Evolutionary conservation across 2,888 invertebrate genomes (phyloP), one percentile per base, ranked within the genome.

Genomic region (Biston betularia): DNA sequence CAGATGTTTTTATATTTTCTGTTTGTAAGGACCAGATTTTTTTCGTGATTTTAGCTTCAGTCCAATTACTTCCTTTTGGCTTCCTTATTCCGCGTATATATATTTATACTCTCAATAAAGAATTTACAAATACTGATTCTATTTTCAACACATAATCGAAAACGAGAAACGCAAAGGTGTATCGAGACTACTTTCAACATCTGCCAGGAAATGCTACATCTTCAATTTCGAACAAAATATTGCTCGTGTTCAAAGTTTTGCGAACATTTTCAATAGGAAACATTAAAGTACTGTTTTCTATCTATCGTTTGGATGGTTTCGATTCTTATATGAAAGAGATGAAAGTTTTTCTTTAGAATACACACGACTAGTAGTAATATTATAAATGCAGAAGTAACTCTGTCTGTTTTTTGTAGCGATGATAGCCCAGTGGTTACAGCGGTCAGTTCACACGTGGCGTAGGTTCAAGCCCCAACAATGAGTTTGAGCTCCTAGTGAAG

Each of bases 201-300:
- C 54, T 59, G 59, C 55, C 44, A 14, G 65, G 44, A 65, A 59
- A 60, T 65, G 35, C 34, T 54, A 35, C 54, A 50, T 49, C 42
- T 64, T 49, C 64, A 64, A 64, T 59, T 59, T 64, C 12, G 50
- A 63, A 49, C 15, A 6, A 52, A 58, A 24, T 42, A 42, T 65
- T 54, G 44, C 55, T 15, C 54, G 42, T 65, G 55, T 50, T 49
- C 15, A 11, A 65, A 65, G 49, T 55, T 52, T 58, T 42, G 12
- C 24, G 33, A 35, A 56, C 50, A 24, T 33, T 63, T 63, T 46
- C n/a, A 34, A 50, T 33, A 15, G 15, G 9, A 55, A 33, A 44
- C 9, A 56, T 46, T 24, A 34, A 35, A 56, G 14, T 34, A 35
- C 34, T 14, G 45, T 56, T n/a, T 8, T 6, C 12, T 46, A 38